These are phyloP conservation scores for Drosophila ohnishii DNA, from an alignment of 1,140 invertebrate genomes.

Conservation along the genomic window DNA sequence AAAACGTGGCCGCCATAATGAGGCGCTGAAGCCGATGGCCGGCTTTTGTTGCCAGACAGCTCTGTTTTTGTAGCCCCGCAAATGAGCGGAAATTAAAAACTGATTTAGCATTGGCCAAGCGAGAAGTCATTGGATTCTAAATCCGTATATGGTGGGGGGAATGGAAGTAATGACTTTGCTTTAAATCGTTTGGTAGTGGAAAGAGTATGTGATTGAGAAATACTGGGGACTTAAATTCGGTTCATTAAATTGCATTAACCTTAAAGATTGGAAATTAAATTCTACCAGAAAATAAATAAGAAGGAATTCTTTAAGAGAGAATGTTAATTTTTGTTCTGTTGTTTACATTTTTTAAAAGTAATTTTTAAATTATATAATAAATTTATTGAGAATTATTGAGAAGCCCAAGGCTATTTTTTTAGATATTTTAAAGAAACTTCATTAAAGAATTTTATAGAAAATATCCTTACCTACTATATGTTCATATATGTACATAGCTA, in stretches of 20 bases:
- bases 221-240: background rate
- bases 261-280: background rate
- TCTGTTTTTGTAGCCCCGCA: constrained; percentile 58
- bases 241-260: background rate
- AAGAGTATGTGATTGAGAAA: background rate
- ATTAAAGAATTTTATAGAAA: too few relatives aligned
- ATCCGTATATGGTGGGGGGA: background rate
- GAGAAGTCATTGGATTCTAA: constrained; percentile 5
- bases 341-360: too few relatives aligned
- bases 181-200: background rate
- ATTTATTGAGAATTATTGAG: too few relatives aligned
- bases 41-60: constrained; percentile 28
- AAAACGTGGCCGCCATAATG: constrained; percentile 66
- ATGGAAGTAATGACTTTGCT: too few relatives aligned
- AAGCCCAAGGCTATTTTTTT: too few relatives aligned
- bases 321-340: background rate
- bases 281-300: background rate
- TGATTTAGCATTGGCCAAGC: constrained; percentile 59
- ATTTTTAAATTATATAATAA: too few relatives aligned
- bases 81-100: constrained; percentile 80
- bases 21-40: constrained; percentile 50
- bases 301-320: background rate
- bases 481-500: background rate
- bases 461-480: background rate
- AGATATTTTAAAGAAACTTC: background rate